Percentiles rank a stretch among this genome's conserved stretches.
These are phyloP conservation scores for Grapholita molesta DNA, from an alignment of 1,140 invertebrate species.

Conservation along the genomic window DNA sequence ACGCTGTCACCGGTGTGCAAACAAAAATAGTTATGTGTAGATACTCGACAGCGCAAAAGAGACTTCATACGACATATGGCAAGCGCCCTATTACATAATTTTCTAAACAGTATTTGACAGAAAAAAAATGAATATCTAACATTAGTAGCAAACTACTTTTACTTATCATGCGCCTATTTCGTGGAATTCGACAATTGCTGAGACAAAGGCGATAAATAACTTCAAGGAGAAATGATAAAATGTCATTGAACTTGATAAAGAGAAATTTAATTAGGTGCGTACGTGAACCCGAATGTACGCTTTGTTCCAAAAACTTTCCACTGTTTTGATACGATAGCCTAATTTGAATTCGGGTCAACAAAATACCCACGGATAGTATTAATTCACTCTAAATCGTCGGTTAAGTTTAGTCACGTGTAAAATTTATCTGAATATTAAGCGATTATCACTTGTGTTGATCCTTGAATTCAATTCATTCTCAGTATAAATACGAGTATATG, in stretches of 20 bases:
- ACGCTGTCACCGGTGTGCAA: not conserved
- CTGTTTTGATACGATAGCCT: slow-evolving; percentile 10
- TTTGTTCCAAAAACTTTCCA: slow-evolving; percentile 17
- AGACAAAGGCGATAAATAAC: slow-evolving; percentile 45
- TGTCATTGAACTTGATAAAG: slow-evolving; percentile 70
- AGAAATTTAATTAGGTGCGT: slow-evolving; percentile 26
- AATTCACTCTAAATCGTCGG: not conserved
- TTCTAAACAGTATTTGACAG: not conserved
- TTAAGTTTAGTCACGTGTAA: not conserved
- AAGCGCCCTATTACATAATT: not conserved
- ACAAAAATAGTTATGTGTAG: not conserved
- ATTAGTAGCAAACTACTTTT: not conserved
- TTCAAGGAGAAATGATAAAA: slow-evolving; percentile 70
- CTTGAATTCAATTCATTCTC: too few relatives aligned
- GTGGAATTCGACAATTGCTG: slow-evolving; percentile 29
- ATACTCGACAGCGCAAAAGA: not conserved
- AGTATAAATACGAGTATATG: too few relatives aligned
- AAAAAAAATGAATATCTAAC: not conserved
- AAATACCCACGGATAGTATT: not conserved
- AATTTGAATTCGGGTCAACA: slow-evolving; percentile 11
- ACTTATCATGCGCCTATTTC: not conserved
- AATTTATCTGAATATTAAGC: not conserved
- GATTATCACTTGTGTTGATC: too few relatives aligned
- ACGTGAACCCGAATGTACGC: slow-evolving; percentile 8
- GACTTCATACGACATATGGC: not conserved